Evolutionary conservation across 2,797 vertebrate species (phyloP).

Genomic region (Gallinago stenura): DNA sequence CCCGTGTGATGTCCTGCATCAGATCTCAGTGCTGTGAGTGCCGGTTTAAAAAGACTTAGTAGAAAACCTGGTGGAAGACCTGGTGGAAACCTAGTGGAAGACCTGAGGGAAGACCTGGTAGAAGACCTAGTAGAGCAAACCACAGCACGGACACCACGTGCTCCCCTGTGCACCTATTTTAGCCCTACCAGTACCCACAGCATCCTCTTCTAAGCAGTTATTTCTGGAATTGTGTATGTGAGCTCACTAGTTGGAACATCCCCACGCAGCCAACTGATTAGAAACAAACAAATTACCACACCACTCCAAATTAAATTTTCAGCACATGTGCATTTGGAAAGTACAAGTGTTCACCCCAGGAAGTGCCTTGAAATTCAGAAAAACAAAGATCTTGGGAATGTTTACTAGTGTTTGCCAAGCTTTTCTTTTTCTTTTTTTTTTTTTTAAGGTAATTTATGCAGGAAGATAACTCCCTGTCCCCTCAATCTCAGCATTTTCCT

Average conservation of each 20-base stretch:
- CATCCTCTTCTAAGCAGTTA: not conserved
- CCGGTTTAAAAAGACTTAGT: not conserved
- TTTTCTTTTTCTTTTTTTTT: not conserved
- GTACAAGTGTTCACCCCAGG: not conserved
- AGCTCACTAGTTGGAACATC: not conserved
- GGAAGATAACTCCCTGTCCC: not conserved
- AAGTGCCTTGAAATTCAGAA: not conserved
- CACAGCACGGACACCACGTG: not conserved
- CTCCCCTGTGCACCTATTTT: accelerated
- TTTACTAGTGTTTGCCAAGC: not conserved
- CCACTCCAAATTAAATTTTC: not conserved
- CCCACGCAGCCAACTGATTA: not conserved
- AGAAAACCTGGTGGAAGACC: not conserved
- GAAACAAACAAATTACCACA: not conserved
- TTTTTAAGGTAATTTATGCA: not conserved
- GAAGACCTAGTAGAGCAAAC: not conserved
- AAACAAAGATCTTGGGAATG: not conserved
- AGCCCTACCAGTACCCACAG: not conserved
- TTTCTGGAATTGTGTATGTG: not conserved
- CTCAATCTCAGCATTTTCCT: not conserved
- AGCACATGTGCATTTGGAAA: not conserved
- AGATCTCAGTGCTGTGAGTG: not conserved
- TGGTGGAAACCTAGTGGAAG: not conserved
- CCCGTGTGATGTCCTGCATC: not conserved
- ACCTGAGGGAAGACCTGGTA: not conserved